Base-by-base conservation (phyloP, 2,888 invertebrate species). In the Tenthredo mesomela region DNA sequence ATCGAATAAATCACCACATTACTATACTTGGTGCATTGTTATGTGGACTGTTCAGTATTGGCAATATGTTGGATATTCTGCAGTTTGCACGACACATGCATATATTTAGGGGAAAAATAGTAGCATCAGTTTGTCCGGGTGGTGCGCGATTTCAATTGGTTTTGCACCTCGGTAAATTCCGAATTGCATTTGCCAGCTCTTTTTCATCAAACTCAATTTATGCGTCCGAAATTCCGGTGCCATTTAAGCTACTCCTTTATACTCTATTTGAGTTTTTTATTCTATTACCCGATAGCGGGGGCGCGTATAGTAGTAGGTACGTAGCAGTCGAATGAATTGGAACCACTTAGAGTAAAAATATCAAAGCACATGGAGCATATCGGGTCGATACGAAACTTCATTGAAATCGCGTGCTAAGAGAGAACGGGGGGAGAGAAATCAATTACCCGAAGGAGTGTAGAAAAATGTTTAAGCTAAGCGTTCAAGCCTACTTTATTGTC, bases 391-490 rank as follows among this genome's bases (percentile, higher is more conserved):
- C 61, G 50, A 67, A 84, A 84, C 65, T 84, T 84, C 67, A 84
- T 84, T 84, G 84, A 84, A 80, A 84, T 84, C 77, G 88, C 85
- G 85, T 87, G 88, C 86, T 85, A 87, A 86, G 83, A 85, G 83
- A 85, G 88, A 29, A 29, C 33, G 61, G 61, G 80, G 33, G 37
- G 61, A 61, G 80, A 47, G 86, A 89, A 89, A 89, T 89, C 89
- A 87, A 89, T 89, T 89, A 89, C 86, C 80, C 84, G 80, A 10
- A 61, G 80, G 40, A 80, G 80, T 80, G 80, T 80, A 80, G 58
- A 80, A 80, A 80, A 80, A 80, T 80, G 58, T 80, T 80, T 61
- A 80, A 80, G 80, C 80, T 80, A 80, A 80, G 80, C 80, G 80
- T 80, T 80, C 80, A 61, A 80, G 80, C 80, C 80, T 61, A 80